Conservation (phyloP, 2,888 invertebrate species). For the Rhingia campestris region DNA sequence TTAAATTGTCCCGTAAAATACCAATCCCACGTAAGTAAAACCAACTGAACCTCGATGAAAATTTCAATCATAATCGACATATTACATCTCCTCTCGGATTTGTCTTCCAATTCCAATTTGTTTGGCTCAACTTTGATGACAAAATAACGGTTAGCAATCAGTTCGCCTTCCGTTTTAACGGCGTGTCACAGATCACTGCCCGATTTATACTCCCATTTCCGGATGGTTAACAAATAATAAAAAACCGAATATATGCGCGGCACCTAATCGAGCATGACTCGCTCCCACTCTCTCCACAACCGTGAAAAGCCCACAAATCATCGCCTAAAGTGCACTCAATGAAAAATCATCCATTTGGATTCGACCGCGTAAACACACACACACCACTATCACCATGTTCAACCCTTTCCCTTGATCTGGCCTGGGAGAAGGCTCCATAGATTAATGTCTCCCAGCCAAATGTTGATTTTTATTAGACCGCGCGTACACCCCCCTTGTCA, state of each 20-base stretch:
- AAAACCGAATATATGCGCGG: slow-evolving; percentile 40
- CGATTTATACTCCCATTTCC: slow-evolving; percentile 71
- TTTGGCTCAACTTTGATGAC: neutral
- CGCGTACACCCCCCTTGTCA: slow-evolving; percentile 16
- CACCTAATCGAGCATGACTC: slow-evolving; percentile 69
- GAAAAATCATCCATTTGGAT: slow-evolving; percentile 71
- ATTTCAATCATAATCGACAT: neutral
- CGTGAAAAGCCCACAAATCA: slow-evolving; percentile 68
- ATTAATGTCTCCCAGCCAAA: slow-evolving; percentile 61
- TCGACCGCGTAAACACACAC: slow-evolving; percentile 25
- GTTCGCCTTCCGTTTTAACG: slow-evolving; percentile 48
- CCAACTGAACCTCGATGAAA: too few species aligned
- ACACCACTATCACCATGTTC: slow-evolving; percentile 19
- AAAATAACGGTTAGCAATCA: slow-evolving; percentile 25
- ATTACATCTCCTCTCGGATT: neutral
- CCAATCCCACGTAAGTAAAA: too few species aligned
- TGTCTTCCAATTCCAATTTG: neutral
- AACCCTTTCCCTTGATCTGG: slow-evolving; percentile 45
- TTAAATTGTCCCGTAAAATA: too few species aligned
- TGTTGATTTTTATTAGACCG: slow-evolving; percentile 72
- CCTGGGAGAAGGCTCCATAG: slow-evolving; percentile 24
- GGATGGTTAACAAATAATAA: slow-evolving; percentile 72
- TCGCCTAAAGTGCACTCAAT: slow-evolving; percentile 72
- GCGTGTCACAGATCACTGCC: slow-evolving; percentile 70
- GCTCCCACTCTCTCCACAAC: slow-evolving; percentile 42